These are phyloP conservation scores for Yponomeuta cagnagella DNA, from an alignment of 2,888 invertebrate genomes.

Conservation along the genomic window DNA sequence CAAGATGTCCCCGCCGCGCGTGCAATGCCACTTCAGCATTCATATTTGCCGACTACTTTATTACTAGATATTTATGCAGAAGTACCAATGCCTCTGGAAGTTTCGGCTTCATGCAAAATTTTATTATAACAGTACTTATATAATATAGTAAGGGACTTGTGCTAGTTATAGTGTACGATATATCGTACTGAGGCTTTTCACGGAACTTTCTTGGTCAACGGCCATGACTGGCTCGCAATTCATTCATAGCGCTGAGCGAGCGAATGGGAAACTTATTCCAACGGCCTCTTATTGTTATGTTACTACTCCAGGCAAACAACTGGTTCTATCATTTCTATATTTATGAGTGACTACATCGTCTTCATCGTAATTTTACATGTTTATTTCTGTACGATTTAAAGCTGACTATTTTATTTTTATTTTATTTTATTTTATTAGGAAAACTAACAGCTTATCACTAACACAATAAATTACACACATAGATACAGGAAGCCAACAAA, in stretches of 20 bases:
- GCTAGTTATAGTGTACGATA: neutral
- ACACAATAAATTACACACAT: no score
- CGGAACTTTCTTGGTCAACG: neutral
- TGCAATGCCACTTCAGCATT: neutral
- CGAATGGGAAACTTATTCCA: neutral
- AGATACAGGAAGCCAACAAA: no score
- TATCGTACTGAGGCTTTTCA: neutral
- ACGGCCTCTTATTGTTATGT: slow-evolving; percentile 1
- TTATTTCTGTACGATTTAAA: neutral
- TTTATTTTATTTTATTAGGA: no score
- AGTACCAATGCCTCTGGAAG: neutral
- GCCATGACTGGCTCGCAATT: neutral
- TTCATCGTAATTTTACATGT: neutral
- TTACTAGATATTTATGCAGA: neutral
- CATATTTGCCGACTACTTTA: neutral
- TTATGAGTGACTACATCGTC: neutral
- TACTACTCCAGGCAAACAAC: neutral
- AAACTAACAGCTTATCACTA: no score
- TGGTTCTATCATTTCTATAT: no score
- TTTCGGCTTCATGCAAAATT: neutral
- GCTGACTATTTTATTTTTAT: neutral
- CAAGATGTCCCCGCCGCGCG: neutral
- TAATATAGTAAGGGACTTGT: neutral
- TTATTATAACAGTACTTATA: neutral
- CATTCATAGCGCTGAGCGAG: slow-evolving; percentile 1